Evolutionary conservation across 1,140 invertebrate species (phyloP).

Genomic region (Brachionus calyciflorus): DNA sequence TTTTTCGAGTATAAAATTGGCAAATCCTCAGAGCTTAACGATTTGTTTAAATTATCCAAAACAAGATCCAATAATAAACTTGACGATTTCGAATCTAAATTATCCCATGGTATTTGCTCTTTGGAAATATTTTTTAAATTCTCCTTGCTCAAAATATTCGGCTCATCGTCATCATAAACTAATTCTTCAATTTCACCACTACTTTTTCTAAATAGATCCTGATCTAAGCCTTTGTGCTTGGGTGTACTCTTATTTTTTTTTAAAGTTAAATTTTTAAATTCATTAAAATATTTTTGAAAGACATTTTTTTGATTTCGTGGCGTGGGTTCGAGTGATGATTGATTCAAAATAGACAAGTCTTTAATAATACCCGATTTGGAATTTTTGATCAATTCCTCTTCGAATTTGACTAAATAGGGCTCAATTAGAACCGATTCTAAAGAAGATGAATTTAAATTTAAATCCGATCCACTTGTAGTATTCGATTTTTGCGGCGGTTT

Average conservation of each 20-base stretch:
- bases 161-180: background rate
- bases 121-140: slow-evolving; percentile 5
- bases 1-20: background rate
- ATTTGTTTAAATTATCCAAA: background rate
- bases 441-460: background rate
- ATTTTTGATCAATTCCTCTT: slow-evolving; percentile 43
- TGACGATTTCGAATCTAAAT: background rate
- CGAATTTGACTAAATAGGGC: slow-evolving; percentile 22
- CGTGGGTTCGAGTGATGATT: background rate
- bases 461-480: slow-evolving; percentile 6
- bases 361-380: slow-evolving; percentile 24
- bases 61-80: background rate
- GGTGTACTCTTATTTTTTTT: background rate
- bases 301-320: background rate
- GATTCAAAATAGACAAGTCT: slow-evolving; percentile 29
- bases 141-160: slow-evolving; percentile 5
- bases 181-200: background rate
- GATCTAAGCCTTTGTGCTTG: background rate
- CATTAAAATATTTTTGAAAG: slow-evolving; percentile 37
- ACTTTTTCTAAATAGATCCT: background rate
- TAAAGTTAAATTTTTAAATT: slow-evolving; percentile 37
- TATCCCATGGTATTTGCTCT: slow-evolving; percentile 26
- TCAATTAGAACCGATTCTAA: slow-evolving; percentile 20
- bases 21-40: background rate
- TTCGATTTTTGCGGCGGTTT: background rate